A percentile compares a stretch with the other conserved stretches of the same genome.
Conservation (phyloP, 2,113 vertebrate genomes). For the Phyllostomus hastatus region DNA sequence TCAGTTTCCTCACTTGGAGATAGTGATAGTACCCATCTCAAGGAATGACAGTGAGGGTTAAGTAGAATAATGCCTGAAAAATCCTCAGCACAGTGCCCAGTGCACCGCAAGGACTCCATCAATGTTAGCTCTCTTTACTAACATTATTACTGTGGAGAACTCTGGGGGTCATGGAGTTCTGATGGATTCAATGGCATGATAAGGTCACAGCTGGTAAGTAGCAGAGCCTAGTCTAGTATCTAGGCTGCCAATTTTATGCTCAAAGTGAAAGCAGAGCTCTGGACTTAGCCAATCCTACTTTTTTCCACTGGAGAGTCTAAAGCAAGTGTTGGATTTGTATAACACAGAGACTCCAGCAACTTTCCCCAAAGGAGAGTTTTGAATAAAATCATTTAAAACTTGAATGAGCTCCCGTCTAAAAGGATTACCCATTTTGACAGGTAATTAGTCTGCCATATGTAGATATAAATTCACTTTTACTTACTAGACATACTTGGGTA, state of each 20-base stretch:
- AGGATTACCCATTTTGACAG: neutral
- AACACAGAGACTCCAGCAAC: neutral
- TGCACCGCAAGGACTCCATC: neutral
- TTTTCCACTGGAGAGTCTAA: neutral
- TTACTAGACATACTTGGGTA: neutral
- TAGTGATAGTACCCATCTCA: neutral
- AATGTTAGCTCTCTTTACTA: neutral
- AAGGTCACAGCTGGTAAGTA: neutral
- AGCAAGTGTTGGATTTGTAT: neutral
- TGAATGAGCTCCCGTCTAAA: neutral
- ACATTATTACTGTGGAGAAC: neutral
- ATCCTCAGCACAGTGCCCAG: neutral
- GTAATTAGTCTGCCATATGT: neutral
- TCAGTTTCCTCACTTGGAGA: neutral
- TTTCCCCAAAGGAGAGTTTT: conserved; percentile 2
- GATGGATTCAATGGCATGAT: neutral
- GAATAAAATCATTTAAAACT: neutral
- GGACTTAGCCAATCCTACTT: neutral
- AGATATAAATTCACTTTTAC: neutral
- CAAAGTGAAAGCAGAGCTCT: neutral
- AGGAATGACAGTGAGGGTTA: neutral
- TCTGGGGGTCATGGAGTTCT: neutral
- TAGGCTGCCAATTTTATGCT: neutral
- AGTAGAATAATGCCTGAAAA: neutral
- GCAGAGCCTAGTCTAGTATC: neutral